Evolutionary conservation across 2,113 vertebrate species (phyloP).

Genomic region (Bos javanicus): DNA sequence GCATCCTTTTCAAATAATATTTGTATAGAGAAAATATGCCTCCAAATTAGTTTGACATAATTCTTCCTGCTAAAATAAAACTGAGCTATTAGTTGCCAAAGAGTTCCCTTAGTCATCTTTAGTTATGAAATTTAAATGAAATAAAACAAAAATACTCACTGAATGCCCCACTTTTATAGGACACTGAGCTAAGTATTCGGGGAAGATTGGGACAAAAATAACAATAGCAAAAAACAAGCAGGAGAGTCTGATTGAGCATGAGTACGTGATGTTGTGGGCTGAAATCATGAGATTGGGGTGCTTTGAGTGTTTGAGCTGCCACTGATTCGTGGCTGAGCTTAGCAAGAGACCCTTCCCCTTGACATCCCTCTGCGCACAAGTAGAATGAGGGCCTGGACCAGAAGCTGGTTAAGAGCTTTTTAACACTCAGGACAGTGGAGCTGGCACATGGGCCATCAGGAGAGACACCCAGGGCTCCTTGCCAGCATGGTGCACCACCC

Average conservation of each 20-base stretch:
- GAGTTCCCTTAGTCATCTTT: neutral
- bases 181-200: fast-evolving
- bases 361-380: neutral
- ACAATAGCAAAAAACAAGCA: fast-evolving
- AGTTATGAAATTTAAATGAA: neutral
- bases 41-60: neutral
- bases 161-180: neutral
- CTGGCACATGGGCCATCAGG: neutral
- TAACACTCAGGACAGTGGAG: neutral
- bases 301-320: neutral
- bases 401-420: fast-evolving
- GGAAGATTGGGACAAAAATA: neutral
- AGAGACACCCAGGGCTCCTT: fast-evolving
- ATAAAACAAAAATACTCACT: fast-evolving
- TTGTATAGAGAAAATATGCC: neutral
- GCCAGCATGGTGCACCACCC: fast-evolving
- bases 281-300: fast-evolving
- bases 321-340: fast-evolving
- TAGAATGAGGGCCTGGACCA: neutral
- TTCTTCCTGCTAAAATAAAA: neutral
- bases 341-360: neutral
- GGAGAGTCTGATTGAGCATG: fast-evolving
- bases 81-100: neutral
- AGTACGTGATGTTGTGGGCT: fast-evolving
- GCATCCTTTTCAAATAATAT: neutral